Evolutionary conservation across 2,888 invertebrate genomes (phyloP), one percentile per base, ranked within the genome.

Genomic region (Augochlorella aurata): DNA sequence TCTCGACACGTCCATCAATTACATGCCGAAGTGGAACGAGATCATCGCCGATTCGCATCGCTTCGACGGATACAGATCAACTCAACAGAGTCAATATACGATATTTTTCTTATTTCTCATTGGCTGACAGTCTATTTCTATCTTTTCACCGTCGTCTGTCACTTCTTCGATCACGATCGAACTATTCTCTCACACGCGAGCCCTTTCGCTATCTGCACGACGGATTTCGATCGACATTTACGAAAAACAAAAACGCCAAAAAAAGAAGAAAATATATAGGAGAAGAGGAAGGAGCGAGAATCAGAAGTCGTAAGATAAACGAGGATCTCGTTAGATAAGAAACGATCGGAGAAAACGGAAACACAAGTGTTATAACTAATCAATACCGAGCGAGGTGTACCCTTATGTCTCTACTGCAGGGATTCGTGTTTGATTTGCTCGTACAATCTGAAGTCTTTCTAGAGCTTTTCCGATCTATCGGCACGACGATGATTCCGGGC

Each of bases 21-120:
- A 58, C n/a, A 45, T 21, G 61, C 4, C 14, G 61, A 52, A 72
- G 18, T 38, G 58, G 72, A 75, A 29, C 29, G 47, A 65, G 12
- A 38, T 74, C 74, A 68, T 72, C 74, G 73, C 79, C 84, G 80
- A 80, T 85, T 86, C 77, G 82, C 79, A 77, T 82, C 69, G 86
- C 85, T 89, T 88, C 90, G 89, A 89, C 82, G 77, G 65, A 66
- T 63, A 63, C 81, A 68, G 78, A 82, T 85, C 81, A 87, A 82
- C 71, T 76, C 84, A 82, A 83, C 75, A 87, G 81, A 82, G 76
- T 84, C 75, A 85, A 88, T 89, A 86, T 87, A 88, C 84, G 76
- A 90, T 90, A 90, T 90, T 90, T 90, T 90, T 90, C 90, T 89
- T 90, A 89, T 88, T 87, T 89, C 83, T 89, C 87, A 87, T 85